These are phyloP conservation scores for Rattus norvegicus DNA, from an alignment of 2,113 vertebrate species.

Conservation along the genomic window DNA sequence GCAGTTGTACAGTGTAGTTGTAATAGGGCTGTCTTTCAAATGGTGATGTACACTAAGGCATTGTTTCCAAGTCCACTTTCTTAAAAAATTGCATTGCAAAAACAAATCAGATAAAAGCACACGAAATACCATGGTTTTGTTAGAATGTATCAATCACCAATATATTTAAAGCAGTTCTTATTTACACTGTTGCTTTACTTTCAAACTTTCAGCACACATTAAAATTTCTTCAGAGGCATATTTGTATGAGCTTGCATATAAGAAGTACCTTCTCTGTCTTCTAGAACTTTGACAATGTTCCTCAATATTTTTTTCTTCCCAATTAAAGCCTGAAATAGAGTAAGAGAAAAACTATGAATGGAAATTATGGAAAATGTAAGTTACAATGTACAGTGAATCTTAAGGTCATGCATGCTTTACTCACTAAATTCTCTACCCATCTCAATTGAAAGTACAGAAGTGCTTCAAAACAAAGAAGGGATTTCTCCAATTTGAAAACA, in stretches of 20 bases:
- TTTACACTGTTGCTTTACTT: neutral
- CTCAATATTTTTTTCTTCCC: neutral
- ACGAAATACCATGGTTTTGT: neutral
- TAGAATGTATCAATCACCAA: neutral
- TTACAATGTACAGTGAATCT: neutral
- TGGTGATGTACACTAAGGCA: neutral
- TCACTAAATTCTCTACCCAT: neutral
- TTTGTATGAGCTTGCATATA: neutral
- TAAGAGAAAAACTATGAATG: neutral
- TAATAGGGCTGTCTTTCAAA: neutral
- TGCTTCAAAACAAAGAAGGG: neutral
- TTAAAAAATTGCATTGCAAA: neutral
- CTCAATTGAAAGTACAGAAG: neutral
- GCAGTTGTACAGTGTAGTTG: neutral
- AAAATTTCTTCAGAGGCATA: neutral
- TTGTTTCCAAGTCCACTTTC: neutral
- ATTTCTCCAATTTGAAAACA: neutral
- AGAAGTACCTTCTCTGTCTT: neutral
- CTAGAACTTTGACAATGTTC: neutral
- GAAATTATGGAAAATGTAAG: neutral
- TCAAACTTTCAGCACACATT: neutral
- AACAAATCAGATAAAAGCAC: neutral
- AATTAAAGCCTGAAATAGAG: neutral
- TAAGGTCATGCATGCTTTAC: neutral
- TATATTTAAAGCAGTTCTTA: neutral